Conservation (phyloP, 2,888 invertebrate genomes). For the Gastrophysa polygoni region DNA sequence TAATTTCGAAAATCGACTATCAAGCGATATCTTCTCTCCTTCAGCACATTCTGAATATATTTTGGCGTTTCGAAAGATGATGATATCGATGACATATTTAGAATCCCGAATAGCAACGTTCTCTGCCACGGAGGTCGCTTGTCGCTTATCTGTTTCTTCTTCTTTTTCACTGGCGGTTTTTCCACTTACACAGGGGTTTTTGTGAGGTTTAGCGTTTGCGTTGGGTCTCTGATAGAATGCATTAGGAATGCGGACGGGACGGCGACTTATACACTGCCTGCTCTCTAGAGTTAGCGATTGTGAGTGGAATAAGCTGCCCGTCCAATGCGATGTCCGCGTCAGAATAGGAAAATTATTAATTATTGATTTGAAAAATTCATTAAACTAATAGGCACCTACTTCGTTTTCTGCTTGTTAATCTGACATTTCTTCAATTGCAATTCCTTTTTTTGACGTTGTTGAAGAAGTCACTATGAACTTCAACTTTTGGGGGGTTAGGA, state of each 20-base stretch:
- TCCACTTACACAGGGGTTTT: conserved; percentile 27
- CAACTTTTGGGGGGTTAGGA: too few species aligned
- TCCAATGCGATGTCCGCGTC: not conserved
- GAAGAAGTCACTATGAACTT: too few species aligned
- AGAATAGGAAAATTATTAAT: too few species aligned
- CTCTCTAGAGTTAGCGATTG: not conserved
- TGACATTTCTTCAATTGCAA: too few species aligned
- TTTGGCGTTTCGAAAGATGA: not conserved
- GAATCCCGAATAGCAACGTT: not conserved
- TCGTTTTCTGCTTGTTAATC: too few species aligned
- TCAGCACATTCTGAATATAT: conserved; percentile 8
- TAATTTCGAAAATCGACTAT: conserved; percentile 29
- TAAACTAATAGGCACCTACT: too few species aligned
- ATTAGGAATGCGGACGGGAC: not conserved
- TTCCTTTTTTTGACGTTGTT: too few species aligned
- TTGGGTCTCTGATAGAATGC: not conserved
- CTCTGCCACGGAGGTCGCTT: not conserved
- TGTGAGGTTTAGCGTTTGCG: conserved; percentile 7
- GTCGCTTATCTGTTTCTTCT: conserved; percentile 7
- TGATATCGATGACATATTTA: not conserved
- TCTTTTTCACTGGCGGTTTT: conserved; percentile 22
- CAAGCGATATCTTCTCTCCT: conserved; percentile 22
- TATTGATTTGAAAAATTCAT: too few species aligned
- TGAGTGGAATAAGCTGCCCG: not conserved
- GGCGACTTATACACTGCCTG: not conserved